These are phyloP conservation scores for Platygyra sinensis DNA, from an alignment of 64 coral and sea anemone species.

Conservation along the genomic window DNA sequence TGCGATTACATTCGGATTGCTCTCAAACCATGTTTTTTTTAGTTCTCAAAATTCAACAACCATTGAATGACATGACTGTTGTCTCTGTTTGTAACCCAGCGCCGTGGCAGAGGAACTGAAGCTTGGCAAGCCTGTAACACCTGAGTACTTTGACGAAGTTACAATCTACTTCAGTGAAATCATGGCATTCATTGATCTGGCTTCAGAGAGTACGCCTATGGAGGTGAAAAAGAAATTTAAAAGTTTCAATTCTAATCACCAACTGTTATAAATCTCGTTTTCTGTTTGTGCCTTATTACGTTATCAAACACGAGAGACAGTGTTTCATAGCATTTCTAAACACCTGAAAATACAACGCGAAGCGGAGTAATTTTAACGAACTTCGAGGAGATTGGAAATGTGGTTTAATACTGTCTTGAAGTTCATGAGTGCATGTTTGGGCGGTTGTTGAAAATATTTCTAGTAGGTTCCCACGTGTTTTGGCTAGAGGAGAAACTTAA, in stretches of 20 bases:
- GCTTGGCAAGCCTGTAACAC: conserved; percentile 73
- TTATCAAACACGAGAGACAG: neutral
- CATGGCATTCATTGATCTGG: conserved; percentile 80
- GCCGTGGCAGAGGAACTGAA: conserved; percentile 83
- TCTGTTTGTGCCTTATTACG: neutral
- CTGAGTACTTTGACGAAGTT: conserved; percentile 83
- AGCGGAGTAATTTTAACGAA: too few species aligned
- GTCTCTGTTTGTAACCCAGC: neutral
- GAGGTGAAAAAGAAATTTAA: conserved; percentile 53
- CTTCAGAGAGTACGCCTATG: conserved; percentile 93
- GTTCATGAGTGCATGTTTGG: too few species aligned
- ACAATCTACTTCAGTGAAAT: conserved; percentile 91
- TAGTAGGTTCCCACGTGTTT: conserved; percentile 31
- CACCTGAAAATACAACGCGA: neutral
- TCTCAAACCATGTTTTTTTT: neutral
- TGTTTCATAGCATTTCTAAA: too few species aligned
- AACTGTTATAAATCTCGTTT: neutral
- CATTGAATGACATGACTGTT: neutral
- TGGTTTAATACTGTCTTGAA: too few species aligned
- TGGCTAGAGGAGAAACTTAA: conserved; percentile 12
- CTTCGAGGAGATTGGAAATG: too few species aligned
- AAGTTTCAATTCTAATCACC: neutral
- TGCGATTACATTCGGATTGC: too few species aligned
- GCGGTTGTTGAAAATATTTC: conserved; percentile 32
- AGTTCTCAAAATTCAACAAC: neutral